Conservation (phyloP, 2,888 invertebrate species). For the Tachina fera region DNA sequence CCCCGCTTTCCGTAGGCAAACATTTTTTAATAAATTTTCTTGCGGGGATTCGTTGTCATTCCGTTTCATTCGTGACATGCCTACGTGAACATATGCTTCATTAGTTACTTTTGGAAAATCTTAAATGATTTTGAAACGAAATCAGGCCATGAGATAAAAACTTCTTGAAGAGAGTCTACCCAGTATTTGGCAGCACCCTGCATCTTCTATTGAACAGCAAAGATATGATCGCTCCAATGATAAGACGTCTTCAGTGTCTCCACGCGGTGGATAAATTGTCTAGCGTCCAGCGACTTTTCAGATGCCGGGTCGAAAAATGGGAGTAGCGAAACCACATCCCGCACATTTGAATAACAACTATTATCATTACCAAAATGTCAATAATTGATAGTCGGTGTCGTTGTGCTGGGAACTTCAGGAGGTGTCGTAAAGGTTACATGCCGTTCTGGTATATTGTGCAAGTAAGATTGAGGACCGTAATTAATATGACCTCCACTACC, state of each 20-base stretch:
- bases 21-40: slow-evolving; percentile 15
- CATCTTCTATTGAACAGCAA: not conserved
- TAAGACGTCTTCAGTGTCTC: not conserved
- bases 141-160: no score
- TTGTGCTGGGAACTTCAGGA: no score
- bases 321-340: no score
- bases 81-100: slow-evolving; percentile 9
- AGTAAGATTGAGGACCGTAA: not conserved
- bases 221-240: not conserved
- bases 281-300: not conserved
- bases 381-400: no score
- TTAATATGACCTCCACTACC: no score
- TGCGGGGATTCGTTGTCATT: not conserved
- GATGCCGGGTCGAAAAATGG: not conserved
- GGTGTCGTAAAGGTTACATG: not conserved
- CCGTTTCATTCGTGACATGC: slow-evolving; percentile 13
- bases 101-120: not conserved
- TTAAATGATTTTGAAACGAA: no score
- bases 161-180: not conserved
- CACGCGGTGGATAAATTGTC: slow-evolving; percentile 3
- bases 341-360: not conserved
- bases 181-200: slow-evolving; percentile 6
- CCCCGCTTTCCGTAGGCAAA: not conserved
- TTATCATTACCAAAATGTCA: not conserved
- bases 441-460: not conserved